Base-by-base conservation (phyloP, 2,888 invertebrate genomes). In the Branchinecta sandiegonensis region DNA sequence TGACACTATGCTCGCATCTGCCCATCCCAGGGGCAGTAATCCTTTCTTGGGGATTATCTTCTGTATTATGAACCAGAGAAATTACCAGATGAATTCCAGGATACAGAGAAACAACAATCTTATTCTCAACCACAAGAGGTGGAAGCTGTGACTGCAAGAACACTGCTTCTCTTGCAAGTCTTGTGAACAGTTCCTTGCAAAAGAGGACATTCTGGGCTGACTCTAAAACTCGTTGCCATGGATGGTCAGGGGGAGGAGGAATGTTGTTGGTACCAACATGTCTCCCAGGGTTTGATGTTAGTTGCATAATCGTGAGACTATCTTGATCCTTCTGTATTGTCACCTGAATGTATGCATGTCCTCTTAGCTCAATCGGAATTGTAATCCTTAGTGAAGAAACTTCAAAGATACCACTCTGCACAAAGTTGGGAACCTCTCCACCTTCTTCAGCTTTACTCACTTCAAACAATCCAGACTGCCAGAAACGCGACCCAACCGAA, bases 161-260 rank as follows among this genome's bases (percentile, higher is more conserved):
- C 8, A 95, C 94, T 0, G 96, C 95, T 78, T 96, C 96, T 68
- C 93, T 87, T 0, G 95, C 95, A 68, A 96, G 79, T 74, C 95
- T 89, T 72, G 92, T 90, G 76, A 96, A 96, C 48, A 96, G 79
- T 78, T 96, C 96, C 79, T 95, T 95, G 77, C 96, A 96, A 79
- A 95, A 96, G 23, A 96, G 81, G 46, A 96, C 94, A 78, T 96
- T 96, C 77, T 96, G 96, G 0, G 95, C 95, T 0, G 92, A 91
- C 77, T 96, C 95, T n/a, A 96, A 80, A 74, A 93, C 93, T 76
- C 92, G 90, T 74, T 95, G 94, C 96, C 96, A 96, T 75, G 92
- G 89, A 72, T 87, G 82, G 73, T 90, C 89, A 0, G 86, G 83
- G 70, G 88, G 86, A 1, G 86, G 82, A 70, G 13, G n/a, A 48